These are phyloP conservation scores for Eulemur rubriventer DNA, from an alignment of 2,797 vertebrate species.

Conservation along the genomic window DNA sequence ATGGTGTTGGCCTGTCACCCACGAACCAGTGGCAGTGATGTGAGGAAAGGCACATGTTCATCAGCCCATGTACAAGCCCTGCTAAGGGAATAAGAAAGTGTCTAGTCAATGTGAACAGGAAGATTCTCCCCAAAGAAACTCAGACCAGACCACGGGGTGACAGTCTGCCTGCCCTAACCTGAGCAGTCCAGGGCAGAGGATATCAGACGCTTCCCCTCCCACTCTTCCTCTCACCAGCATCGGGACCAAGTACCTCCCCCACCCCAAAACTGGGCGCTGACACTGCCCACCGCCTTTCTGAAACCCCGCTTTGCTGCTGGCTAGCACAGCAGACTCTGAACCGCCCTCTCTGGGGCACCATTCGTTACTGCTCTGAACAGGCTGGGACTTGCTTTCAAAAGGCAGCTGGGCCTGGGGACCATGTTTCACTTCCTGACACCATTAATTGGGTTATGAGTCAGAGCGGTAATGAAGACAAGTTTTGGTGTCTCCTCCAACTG, in stretches of 20 bases:
- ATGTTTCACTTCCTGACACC: conserved; percentile 80
- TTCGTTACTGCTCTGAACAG: conserved; percentile 64
- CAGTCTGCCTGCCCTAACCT: neutral
- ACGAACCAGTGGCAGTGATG: neutral
- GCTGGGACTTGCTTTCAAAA: conserved; percentile 77
- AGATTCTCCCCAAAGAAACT: neutral
- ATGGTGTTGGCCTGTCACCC: neutral
- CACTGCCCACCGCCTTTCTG: neutral
- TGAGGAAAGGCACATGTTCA: neutral
- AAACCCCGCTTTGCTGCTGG: neutral
- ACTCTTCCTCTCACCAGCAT: neutral
- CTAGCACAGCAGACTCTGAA: conserved; percentile 23
- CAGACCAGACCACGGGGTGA: neutral
- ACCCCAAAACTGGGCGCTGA: neutral
- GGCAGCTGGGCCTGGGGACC: conserved; percentile 66
- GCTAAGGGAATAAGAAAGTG: neutral
- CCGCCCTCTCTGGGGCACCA: conserved; percentile 41
- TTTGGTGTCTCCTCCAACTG: conserved; percentile 71
- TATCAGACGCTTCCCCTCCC: no score
- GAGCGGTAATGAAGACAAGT: conserved; percentile 83
- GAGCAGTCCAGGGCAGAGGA: neutral
- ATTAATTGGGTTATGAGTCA: conserved; percentile 84
- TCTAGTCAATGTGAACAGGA: neutral
- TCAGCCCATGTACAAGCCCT: neutral
- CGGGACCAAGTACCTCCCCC: neutral